Percentiles rank a stretch among this genome's conserved stretches.
These are phyloP conservation scores for Podarcis muralis DNA, from an alignment of 2,113 vertebrate species.

Conservation along the genomic window DNA sequence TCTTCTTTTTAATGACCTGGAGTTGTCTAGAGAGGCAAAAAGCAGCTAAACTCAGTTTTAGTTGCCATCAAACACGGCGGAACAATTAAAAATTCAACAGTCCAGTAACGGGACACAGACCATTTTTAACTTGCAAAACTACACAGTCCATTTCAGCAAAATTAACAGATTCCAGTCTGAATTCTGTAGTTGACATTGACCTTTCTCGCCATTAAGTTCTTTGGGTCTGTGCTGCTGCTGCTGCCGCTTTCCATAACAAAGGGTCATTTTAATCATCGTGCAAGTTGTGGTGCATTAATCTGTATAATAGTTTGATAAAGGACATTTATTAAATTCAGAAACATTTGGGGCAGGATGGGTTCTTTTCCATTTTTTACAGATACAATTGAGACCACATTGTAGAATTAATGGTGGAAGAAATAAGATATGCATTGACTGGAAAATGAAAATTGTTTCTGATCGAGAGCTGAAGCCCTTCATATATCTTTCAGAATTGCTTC, in stretches of 20 bases:
- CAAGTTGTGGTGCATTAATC: slow-evolving; percentile 76
- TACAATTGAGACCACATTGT: slow-evolving; percentile 76
- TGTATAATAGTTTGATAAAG: slow-evolving; percentile 80
- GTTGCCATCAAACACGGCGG: slow-evolving; percentile 40
- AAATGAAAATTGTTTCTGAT: slow-evolving; percentile 80
- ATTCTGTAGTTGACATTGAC: slow-evolving; percentile 70
- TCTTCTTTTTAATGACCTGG: slow-evolving; percentile 32
- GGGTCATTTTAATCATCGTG: slow-evolving; percentile 80
- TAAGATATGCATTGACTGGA: slow-evolving; percentile 80
- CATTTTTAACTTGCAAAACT: slow-evolving; percentile 60
- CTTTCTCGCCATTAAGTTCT: slow-evolving; percentile 74
- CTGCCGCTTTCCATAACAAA: slow-evolving; percentile 68
- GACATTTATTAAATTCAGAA: slow-evolving; percentile 78
- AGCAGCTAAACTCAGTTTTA: slow-evolving; percentile 26
- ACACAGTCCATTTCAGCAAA: slow-evolving; percentile 34
- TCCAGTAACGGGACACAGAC: slow-evolving; percentile 45
- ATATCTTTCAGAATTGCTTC: slow-evolving; percentile 57
- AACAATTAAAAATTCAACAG: slow-evolving; percentile 39
- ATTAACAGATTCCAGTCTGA: slow-evolving; percentile 64
- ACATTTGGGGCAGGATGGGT: slow-evolving; percentile 69
- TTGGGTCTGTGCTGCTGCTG: slow-evolving; percentile 41
- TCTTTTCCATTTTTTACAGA: slow-evolving; percentile 74
- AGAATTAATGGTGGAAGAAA: slow-evolving; percentile 84
- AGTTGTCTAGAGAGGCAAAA: neutral
- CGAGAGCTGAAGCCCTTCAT: slow-evolving; percentile 68